These are phyloP conservation scores for Illadopsis cleaveri DNA, from an alignment of 2,113 vertebrate genomes.

Conservation along the genomic window DNA sequence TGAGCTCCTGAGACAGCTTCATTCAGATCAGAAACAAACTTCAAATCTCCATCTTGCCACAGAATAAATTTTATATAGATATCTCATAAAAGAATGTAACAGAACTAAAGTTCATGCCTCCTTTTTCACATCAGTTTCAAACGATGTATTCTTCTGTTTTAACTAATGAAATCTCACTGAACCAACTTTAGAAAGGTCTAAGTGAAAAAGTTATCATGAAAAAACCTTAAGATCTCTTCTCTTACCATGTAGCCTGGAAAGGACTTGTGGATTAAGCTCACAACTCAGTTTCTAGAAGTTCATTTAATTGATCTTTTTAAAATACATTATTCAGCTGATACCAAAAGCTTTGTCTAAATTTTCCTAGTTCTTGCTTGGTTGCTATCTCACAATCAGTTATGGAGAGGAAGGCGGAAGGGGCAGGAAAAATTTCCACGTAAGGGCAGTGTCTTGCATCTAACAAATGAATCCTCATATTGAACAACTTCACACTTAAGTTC, in stretches of 20 bases:
- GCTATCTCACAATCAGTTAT: neutral
- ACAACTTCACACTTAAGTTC: neutral
- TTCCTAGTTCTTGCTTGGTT: neutral
- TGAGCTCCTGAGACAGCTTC: neutral
- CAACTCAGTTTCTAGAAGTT: neutral
- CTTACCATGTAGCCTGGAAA: neutral
- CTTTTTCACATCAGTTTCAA: neutral
- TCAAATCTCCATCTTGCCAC: neutral
- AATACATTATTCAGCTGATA: neutral
- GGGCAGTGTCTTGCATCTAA: neutral
- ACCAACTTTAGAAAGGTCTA: neutral
- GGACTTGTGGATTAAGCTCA: neutral
- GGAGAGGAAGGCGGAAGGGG: neutral
- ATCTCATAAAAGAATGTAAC: neutral
- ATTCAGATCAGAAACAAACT: neutral
- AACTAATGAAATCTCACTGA: neutral
- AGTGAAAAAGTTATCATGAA: neutral
- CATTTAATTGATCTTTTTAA: neutral
- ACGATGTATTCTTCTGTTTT: neutral
- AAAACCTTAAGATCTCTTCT: neutral
- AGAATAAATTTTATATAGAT: neutral
- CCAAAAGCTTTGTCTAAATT: neutral
- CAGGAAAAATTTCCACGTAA: neutral
- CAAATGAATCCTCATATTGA: neutral
- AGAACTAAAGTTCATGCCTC: neutral